Percentiles rank a stretch among this genome's conserved stretches.
Conservation (phyloP, 2,888 invertebrate species). For the Apoderus coryli region DNA sequence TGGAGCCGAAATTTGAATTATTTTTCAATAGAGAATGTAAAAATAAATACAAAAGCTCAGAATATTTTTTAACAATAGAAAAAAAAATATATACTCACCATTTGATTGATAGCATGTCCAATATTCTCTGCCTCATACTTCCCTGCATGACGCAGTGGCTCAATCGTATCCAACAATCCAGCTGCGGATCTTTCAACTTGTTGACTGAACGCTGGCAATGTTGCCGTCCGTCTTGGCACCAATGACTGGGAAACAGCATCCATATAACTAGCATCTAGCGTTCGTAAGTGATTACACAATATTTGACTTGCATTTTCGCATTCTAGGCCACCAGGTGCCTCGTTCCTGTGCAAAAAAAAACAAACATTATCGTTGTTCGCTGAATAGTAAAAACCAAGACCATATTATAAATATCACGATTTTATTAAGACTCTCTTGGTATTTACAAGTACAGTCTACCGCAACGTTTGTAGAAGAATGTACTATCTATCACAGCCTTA, state of each 20-base stretch:
- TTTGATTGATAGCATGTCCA: conserved; percentile 71
- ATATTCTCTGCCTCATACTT: conserved; percentile 85
- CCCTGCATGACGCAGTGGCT: conserved; percentile 72
- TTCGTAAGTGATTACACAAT: conserved; percentile 58
- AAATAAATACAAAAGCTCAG: too few species aligned
- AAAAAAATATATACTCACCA: conserved; percentile 38
- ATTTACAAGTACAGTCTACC: too few species aligned
- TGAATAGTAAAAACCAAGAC: too few species aligned
- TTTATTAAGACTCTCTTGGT: too few species aligned
- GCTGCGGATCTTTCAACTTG: conserved; percentile 47
- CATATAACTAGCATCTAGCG: conserved; percentile 75
- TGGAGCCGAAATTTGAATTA: too few species aligned
- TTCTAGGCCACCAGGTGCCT: conserved; percentile 92
- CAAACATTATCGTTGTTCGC: too few species aligned
- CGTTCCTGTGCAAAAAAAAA: conserved; percentile 45
- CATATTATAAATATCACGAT: too few species aligned
- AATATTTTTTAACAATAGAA: too few species aligned
- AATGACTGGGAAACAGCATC: conserved; percentile 50
- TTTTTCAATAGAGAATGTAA: too few species aligned
- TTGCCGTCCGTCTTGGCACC: conserved; percentile 25
- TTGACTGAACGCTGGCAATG: conserved; percentile 37
- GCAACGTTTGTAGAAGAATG: too few species aligned
- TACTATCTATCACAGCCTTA: too few species aligned
- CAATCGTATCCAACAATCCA: conserved; percentile 72
- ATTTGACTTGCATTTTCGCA: conserved; percentile 74